Evolutionary conservation across 2,888 invertebrate species (phyloP).

Genomic region (Microplitis manilae): DNA sequence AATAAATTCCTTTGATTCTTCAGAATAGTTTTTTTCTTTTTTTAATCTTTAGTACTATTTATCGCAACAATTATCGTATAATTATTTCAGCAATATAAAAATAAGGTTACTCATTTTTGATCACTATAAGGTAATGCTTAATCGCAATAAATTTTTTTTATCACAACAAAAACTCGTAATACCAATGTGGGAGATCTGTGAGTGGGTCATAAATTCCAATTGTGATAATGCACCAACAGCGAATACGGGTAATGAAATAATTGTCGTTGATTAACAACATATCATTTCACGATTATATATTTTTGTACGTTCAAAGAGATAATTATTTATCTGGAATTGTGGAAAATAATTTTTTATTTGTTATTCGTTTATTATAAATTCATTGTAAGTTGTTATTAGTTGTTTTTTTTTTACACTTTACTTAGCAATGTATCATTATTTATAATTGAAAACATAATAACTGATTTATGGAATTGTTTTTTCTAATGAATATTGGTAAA

Average conservation of each 20-base stretch:
- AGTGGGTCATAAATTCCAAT: conserved; percentile 31
- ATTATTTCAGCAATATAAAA: neutral
- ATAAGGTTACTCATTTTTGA: neutral
- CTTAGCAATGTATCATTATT: neutral
- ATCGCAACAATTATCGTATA: neutral
- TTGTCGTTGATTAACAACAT: conserved; percentile 31
- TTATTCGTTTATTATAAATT: neutral
- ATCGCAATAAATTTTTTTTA: neutral
- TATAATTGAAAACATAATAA: neutral
- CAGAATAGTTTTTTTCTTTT: neutral
- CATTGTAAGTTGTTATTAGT: neutral
- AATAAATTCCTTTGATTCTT: neutral
- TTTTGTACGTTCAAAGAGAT: neutral
- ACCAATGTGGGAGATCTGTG: conserved; percentile 13
- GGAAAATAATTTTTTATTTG: neutral
- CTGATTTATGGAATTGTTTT: conserved; percentile 1
- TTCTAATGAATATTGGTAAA: neutral
- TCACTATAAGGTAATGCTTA: neutral
- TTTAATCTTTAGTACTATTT: neutral
- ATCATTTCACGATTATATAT: neutral
- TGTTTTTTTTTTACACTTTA: neutral
- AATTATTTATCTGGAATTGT: neutral
- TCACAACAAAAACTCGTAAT: conserved; percentile 10
- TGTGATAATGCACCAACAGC: conserved; percentile 13
- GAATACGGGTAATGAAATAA: conserved; percentile 23